Evolutionary conservation across 2,113 vertebrate species (phyloP), one percentile per base, ranked within the genome.

Genomic region (Isichthys henryi): DNA sequence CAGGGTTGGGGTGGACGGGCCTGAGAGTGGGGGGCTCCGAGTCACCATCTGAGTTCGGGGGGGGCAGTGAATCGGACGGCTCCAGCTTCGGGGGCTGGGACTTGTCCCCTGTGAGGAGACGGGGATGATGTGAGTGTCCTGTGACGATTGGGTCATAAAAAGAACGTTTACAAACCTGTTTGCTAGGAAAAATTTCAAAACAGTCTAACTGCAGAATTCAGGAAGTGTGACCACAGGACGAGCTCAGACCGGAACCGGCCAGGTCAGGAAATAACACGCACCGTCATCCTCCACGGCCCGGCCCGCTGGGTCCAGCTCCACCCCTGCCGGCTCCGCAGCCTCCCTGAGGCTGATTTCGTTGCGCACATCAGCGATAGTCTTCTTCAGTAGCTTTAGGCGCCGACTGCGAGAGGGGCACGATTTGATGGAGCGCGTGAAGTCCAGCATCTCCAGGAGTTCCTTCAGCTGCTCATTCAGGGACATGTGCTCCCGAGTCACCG

Each of bases 341-440:
- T 96, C 96, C 88, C 96, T 97, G 70, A 97, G 96, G 93, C 97
- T 96, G 53, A 98, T 94, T 92, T 97, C 96, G 90, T 93, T 95
- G 21, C 98, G 97, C 15, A 99, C 95, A 89, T 96, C 91, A 74
- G 93, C 95, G 39, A 99, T 99, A 92, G 97, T 96, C 93, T 96
- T 99, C 91, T 97, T 99, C 80, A 99, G 95, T 80, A 99, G 93
- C 91, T 99, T 99, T 91, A 98, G 96, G 90, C 98, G 96, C 94
- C 98, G 99, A 94, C 97, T 99, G 92, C 98, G 95, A 2, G 98
- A 98, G 27, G 97, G 97, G 80, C 98, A 98, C 92, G 97, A 97
- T 95, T 98, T 99, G 98, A 99, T 98, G 89, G 97, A 96, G 86
- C 94, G 96, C 53, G 97, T 98, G 87, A 97, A 95, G 95, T 99